Percentiles rank a stretch among this genome's conserved stretches.
Evolutionary conservation across 2,888 invertebrate genomes (phyloP).

Genomic region (Syritta pipiens): DNA sequence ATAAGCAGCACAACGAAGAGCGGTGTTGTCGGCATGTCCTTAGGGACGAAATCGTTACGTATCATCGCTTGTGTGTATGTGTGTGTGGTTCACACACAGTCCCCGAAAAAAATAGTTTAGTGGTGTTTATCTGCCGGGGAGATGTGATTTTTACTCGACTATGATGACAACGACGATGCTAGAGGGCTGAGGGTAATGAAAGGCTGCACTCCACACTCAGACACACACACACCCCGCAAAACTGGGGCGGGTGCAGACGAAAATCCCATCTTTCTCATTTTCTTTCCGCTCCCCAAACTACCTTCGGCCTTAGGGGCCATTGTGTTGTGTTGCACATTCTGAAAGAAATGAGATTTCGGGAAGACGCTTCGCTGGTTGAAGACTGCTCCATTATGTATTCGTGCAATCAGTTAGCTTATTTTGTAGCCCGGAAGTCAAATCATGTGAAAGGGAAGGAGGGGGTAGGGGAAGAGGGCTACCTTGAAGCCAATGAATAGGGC

Average conservation of each 20-base stretch:
- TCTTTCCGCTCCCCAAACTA: too few relatives aligned
- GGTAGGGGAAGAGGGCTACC: not conserved
- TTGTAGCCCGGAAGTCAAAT: constrained; percentile 23
- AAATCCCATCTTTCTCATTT: too few relatives aligned
- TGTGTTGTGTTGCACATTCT: constrained; percentile 1
- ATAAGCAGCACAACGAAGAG: not conserved
- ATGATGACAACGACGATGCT: not conserved
- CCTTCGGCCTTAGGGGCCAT: too few relatives aligned
- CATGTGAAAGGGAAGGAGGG: not conserved
- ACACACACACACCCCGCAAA: too few relatives aligned
- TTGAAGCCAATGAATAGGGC: not conserved
- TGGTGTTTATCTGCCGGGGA: not conserved
- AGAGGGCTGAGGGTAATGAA: constrained; percentile 36
- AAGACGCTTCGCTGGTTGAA: constrained; percentile 12
- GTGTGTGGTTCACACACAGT: too few relatives aligned
- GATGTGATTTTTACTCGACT: constrained; percentile 8
- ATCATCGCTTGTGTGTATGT: not conserved
- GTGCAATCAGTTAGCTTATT: constrained; percentile 28
- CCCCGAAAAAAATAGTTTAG: not conserved
- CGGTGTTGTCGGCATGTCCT: too few relatives aligned
- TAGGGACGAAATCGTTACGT: not conserved
- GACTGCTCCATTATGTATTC: constrained; percentile 12
- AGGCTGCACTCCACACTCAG: too few relatives aligned
- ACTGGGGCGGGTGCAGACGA: too few relatives aligned
- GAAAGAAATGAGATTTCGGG: constrained; percentile 27